Evolutionary conservation across 2,888 invertebrate genomes (phyloP).

Genomic region (Tetanocera ferruginea): DNA sequence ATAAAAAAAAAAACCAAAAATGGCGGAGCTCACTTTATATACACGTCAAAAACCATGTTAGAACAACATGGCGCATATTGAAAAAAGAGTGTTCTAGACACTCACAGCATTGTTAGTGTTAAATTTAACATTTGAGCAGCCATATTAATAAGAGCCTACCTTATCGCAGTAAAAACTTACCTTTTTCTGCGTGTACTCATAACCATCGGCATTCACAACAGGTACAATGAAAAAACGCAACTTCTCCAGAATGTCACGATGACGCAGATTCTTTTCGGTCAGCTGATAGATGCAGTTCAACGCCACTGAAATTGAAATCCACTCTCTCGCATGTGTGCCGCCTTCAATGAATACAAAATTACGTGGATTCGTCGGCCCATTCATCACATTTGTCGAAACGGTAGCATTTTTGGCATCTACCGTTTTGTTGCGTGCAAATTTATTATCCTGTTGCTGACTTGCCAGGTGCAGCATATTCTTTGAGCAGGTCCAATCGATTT

Average conservation of each 20-base stretch:
- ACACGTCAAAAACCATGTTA: no score
- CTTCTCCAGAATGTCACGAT: conserved; percentile 71
- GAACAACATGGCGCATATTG: no score
- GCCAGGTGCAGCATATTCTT: conserved; percentile 51
- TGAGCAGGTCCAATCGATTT: conserved; percentile 64
- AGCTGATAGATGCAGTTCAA: conserved; percentile 75
- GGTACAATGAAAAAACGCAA: conserved; percentile 79
- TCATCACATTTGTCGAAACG: neutral
- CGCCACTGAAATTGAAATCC: conserved; percentile 76
- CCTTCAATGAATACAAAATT: conserved; percentile 67
- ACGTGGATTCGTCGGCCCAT: conserved; percentile 44
- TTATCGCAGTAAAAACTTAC: conserved; percentile 66
- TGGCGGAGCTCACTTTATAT: no score
- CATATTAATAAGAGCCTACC: no score
- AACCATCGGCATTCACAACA: conserved; percentile 80
- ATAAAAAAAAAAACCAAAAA: neutral
- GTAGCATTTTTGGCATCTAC: neutral
- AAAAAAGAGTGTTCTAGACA: no score
- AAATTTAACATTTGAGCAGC: no score
- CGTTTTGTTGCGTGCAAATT: neutral
- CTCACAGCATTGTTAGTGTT: no score
- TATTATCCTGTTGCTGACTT: conserved; percentile 36
- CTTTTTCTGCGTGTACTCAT: conserved; percentile 74
- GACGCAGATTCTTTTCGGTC: conserved; percentile 70
- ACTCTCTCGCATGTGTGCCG: conserved; percentile 76